These are phyloP conservation scores for Takifugu bimaculatus DNA, from an alignment of 2,113 vertebrate genomes.

Conservation along the genomic window DNA sequence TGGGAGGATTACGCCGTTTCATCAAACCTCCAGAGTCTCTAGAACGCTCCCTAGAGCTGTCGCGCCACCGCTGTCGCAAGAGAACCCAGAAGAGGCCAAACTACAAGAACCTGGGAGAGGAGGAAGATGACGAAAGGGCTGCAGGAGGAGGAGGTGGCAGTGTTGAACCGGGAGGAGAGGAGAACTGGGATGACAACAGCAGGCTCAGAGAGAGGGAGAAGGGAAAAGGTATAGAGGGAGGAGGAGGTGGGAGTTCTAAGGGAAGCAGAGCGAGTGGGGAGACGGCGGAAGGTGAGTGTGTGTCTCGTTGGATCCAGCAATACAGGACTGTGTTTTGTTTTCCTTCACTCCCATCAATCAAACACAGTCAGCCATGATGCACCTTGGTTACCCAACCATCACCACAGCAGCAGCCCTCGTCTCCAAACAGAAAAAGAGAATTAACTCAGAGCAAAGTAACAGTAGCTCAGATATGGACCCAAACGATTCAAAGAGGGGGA, in stretches of 20 bases:
- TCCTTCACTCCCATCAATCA: constrained; percentile 43
- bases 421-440: constrained; percentile 55
- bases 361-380: constrained; percentile 47
- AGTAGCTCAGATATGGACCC: neutral
- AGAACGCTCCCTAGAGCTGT: constrained; percentile 93
- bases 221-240: constrained; percentile 82
- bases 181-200: constrained; percentile 59
- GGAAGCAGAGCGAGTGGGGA: constrained; percentile 87
- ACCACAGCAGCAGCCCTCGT: constrained; percentile 45
- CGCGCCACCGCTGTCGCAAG: constrained; percentile 88
- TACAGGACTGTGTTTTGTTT: constrained; percentile 56
- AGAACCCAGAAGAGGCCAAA: constrained; percentile 91
- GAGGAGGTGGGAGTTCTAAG: constrained; percentile 86
- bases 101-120: constrained; percentile 98
- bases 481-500: neutral
- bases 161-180: constrained; percentile 59
- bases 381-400: constrained; percentile 32
- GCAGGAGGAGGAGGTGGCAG: constrained; percentile 71
- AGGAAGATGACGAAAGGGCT: constrained; percentile 87
- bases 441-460: neutral
- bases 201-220: constrained; percentile 84
- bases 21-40: constrained; percentile 89
- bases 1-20: constrained; percentile 87
- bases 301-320: constrained; percentile 48
- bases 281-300: constrained; percentile 87